phyloP scores from a whole-genome alignment of 2,888 invertebrate species.

The Parapristionchus giblindavisi region DNA sequence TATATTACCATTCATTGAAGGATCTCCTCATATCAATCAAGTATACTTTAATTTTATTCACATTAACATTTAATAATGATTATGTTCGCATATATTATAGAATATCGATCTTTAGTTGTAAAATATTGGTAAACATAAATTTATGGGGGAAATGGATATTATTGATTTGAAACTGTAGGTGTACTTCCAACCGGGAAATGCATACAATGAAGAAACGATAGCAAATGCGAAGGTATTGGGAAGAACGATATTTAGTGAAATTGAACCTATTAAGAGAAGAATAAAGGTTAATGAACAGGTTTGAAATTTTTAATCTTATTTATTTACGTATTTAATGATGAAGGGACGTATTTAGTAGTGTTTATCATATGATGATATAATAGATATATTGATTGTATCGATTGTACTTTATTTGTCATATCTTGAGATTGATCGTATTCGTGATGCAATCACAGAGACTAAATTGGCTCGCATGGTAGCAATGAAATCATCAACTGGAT shows the following conservation, averaged over 20 bases:
- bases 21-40: slow-evolving; percentile 50
- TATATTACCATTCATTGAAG: slow-evolving; percentile 49
- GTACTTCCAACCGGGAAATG: slow-evolving; percentile 69
- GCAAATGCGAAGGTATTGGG: slow-evolving; percentile 88
- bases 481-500: slow-evolving; percentile 64
- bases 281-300: slow-evolving; percentile 88
- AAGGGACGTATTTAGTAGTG: not conserved
- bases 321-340: not conserved
- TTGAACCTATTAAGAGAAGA: slow-evolving; percentile 78
- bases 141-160: no score
- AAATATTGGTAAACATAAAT: no score
- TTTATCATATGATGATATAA: not conserved
- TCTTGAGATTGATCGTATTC: slow-evolving; percentile 79
- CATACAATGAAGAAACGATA: slow-evolving; percentile 83
- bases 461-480: slow-evolving; percentile 75
- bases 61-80: no score
- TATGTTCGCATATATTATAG: no score
- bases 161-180: slow-evolving; percentile 40
- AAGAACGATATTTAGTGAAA: slow-evolving; percentile 81
- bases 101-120: no score
- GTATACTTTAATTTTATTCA: not conserved
- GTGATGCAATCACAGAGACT: slow-evolving; percentile 81
- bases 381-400: not conserved
- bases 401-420: not conserved
- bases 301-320: no score